Conservation (phyloP, 1,140 invertebrate species). For the Drosophila watanabei region DNA sequence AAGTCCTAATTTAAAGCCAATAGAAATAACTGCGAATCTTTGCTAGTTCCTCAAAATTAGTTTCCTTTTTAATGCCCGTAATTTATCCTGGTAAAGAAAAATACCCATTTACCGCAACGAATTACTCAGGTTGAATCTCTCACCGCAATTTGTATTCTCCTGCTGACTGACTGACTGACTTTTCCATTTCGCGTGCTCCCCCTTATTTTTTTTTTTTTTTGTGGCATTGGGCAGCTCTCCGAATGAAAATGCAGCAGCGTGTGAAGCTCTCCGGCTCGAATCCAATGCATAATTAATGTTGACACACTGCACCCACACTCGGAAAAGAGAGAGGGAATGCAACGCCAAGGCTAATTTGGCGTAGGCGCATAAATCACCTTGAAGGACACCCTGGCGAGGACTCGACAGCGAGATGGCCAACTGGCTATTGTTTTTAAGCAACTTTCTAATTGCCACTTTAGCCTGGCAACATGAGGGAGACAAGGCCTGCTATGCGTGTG, state of each 20-base stretch:
- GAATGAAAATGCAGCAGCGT: conserved; percentile 2
- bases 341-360: conserved; percentile 79
- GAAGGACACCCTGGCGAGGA: conserved; percentile 47
- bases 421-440: conserved; percentile 75
- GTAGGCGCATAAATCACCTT: conserved; percentile 76
- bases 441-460: conserved; percentile 83
- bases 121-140: conserved; percentile 10
- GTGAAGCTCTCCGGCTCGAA: conserved; percentile 8
- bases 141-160: conserved; percentile 32
- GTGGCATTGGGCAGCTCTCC: conserved; percentile 12
- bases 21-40: too few species aligned
- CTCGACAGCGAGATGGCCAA: conserved; percentile 41
- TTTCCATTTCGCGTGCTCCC: conserved; percentile 22
- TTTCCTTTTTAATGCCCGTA: not conserved
- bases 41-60: not conserved
- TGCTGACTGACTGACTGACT: conserved; percentile 45
- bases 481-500: conserved; percentile 14
- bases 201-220: not conserved
- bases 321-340: conserved; percentile 43
- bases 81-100: not conserved
- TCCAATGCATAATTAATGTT: conserved; percentile 77
- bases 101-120: not conserved
- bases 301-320: conserved; percentile 44
- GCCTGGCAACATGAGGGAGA: conserved; percentile 35
- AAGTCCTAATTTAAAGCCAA: not conserved